phyloP scores from a whole-genome alignment of 1,140 invertebrate genomes.

The Pseudobourletiella spinata region DNA sequence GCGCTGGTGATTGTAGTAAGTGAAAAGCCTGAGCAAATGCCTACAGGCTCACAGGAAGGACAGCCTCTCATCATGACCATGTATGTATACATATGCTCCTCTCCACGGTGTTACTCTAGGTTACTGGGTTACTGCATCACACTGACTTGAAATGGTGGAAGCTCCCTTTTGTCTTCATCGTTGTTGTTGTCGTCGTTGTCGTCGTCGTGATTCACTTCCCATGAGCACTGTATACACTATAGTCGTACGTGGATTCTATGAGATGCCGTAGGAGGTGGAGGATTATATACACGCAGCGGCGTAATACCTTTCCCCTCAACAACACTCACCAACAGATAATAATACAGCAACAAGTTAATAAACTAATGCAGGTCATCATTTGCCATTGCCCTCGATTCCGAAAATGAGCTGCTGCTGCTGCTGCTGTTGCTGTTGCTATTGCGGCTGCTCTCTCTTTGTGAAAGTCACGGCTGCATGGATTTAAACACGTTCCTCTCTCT shows the following conservation, averaged over 20 bases:
- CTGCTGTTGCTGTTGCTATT: too few species aligned
- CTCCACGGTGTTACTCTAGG: constrained; percentile 30
- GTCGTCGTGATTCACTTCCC: too few species aligned
- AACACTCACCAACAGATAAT: constrained; percentile 2
- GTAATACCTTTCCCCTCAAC: constrained; percentile 18
- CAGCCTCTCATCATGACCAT: too few species aligned
- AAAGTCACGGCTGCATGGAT: constrained; percentile 19
- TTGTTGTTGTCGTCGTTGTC: too few species aligned
- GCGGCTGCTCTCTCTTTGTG: constrained; percentile 25
- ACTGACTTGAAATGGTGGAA: neutral
- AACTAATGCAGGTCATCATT: constrained; percentile 11
- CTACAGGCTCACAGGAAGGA: too few species aligned
- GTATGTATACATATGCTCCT: too few species aligned
- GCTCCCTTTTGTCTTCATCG: neutral
- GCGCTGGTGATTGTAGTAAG: too few species aligned
- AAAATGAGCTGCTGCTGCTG: constrained; percentile 15
- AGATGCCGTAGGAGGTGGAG: too few species aligned
- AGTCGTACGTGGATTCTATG: too few species aligned
- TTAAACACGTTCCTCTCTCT: too few species aligned
- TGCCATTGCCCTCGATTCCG: constrained; percentile 21
- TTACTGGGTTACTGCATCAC: constrained; percentile 35
- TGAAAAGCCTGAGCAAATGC: too few species aligned
- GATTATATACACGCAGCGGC: neutral
- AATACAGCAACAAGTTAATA: constrained; percentile 13
- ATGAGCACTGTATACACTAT: too few species aligned